Percentiles rank a stretch among this genome's conserved stretches.
Evolutionary conservation across 2,888 invertebrate genomes (phyloP).

Genomic region (Enchytraeus crypticus): DNA sequence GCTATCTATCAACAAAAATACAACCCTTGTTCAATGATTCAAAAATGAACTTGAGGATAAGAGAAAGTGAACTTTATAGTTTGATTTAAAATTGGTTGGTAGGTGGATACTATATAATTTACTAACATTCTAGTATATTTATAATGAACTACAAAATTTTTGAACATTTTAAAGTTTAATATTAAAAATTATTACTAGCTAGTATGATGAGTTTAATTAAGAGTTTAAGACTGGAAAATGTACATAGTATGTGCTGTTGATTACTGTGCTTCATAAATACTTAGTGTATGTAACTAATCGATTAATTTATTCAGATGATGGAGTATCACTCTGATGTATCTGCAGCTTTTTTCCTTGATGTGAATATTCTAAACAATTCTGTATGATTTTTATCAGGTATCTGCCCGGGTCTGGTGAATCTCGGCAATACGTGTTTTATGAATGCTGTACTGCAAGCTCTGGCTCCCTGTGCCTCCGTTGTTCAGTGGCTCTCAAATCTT

Average conservation of each 20-base stretch:
- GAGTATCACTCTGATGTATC: no score
- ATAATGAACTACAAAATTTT: background rate
- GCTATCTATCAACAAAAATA: no score
- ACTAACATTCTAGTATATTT: no score
- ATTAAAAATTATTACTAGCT: background rate
- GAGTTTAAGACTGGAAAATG: no score
- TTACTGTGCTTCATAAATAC: no score
- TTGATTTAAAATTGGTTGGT: background rate
- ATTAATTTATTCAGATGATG: no score
- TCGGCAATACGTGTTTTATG: constrained; percentile 84
- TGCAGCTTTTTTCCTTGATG: no score
- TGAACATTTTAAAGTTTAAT: background rate
- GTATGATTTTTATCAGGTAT: constrained; percentile 31
- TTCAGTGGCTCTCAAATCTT: constrained; percentile 66
- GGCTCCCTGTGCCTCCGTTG: constrained; percentile 75
- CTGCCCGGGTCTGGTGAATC: constrained; percentile 68
- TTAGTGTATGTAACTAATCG: no score
- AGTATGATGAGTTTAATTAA: no score
- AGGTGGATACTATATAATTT: no score
- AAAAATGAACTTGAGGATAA: background rate
- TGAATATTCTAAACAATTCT: background rate
- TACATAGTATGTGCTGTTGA: no score
- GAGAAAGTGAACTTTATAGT: background rate
- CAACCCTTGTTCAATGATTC: background rate
- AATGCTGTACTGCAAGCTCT: constrained; percentile 83